Evolutionary conservation across 2,797 vertebrate species (phyloP).

Genomic region (Sebastes aleutianus): DNA sequence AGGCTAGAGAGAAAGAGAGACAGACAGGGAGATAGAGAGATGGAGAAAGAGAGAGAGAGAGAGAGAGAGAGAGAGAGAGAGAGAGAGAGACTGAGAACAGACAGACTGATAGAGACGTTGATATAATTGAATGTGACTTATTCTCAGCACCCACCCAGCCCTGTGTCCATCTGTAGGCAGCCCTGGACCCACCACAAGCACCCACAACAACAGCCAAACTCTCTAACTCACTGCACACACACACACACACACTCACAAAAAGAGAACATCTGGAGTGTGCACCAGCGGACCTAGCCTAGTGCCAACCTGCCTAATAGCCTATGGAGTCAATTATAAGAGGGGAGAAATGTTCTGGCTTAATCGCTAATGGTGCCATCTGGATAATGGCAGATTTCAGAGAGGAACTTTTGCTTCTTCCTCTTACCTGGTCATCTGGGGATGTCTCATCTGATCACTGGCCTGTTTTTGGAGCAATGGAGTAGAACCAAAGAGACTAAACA

Average conservation of each 20-base stretch:
- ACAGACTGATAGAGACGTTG: constrained; percentile 81
- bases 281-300: constrained; percentile 81
- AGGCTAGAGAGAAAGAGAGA: constrained; percentile 55
- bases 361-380: constrained; percentile 88
- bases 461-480: constrained; percentile 75
- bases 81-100: constrained; percentile 57
- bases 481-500: constrained; percentile 77
- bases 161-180: constrained; percentile 81
- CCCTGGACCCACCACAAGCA: constrained; percentile 70
- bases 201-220: constrained; percentile 63
- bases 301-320: constrained; percentile 90
- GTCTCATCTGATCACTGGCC: constrained; percentile 76
- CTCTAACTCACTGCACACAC: constrained; percentile 20
- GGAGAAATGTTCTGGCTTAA: constrained; percentile 85
- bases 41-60: constrained; percentile 30
- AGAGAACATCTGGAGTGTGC: constrained; percentile 85
- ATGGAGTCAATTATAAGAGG: constrained; percentile 89
- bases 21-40: constrained; percentile 49
- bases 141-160: constrained; percentile 75
- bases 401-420: constrained; percentile 82
- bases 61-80: constrained; percentile 32
- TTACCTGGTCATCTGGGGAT: constrained; percentile 85
- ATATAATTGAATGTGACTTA: constrained; percentile 87
- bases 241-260: constrained; percentile 9
- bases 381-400: constrained; percentile 84